Percentiles rank a stretch among this genome's conserved stretches.
Conservation (phyloP, 53 echinoderm and acorn worm genomes). For the Zoroaster sp. region DNA sequence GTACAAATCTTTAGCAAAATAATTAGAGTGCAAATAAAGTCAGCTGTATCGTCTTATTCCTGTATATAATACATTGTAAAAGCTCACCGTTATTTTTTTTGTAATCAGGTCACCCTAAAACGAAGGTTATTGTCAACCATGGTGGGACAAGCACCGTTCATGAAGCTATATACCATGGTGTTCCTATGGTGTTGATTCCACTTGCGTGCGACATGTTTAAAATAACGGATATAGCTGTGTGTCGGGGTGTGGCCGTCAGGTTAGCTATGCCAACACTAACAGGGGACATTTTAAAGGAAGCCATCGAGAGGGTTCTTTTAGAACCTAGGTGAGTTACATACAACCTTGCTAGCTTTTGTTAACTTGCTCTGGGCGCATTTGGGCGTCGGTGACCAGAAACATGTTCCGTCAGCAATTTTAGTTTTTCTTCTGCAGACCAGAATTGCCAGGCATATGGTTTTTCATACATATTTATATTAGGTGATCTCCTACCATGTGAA, state of each 20-base stretch:
- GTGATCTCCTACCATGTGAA: not conserved
- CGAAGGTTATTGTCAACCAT: constrained; percentile 24
- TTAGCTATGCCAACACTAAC: constrained; percentile 29
- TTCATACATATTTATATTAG: not conserved
- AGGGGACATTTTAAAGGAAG: not conserved
- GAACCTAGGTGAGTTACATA: not conserved
- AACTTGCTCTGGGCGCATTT: not conserved
- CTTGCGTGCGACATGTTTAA: constrained; percentile 38
- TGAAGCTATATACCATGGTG: constrained; percentile 20
- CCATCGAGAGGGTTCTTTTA: not conserved
- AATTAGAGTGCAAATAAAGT: too few relatives aligned
- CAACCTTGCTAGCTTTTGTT: too few relatives aligned
- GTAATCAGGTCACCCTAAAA: constrained; percentile 10
- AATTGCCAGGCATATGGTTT: not conserved
- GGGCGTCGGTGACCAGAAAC: not conserved
- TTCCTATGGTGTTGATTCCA: constrained; percentile 29
- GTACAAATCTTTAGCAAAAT: too few relatives aligned
- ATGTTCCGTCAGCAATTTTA: not conserved
- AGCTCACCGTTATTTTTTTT: too few relatives aligned
- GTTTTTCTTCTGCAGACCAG: not conserved
- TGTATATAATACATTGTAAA: too few relatives aligned
- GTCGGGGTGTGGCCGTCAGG: constrained; percentile 12
- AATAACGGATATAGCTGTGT: not conserved
- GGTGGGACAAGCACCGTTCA: constrained; percentile 26
- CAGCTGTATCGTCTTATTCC: too few relatives aligned